phyloP scores from a whole-genome alignment of 2,113 vertebrate species.

The Plotosus lineatus region DNA sequence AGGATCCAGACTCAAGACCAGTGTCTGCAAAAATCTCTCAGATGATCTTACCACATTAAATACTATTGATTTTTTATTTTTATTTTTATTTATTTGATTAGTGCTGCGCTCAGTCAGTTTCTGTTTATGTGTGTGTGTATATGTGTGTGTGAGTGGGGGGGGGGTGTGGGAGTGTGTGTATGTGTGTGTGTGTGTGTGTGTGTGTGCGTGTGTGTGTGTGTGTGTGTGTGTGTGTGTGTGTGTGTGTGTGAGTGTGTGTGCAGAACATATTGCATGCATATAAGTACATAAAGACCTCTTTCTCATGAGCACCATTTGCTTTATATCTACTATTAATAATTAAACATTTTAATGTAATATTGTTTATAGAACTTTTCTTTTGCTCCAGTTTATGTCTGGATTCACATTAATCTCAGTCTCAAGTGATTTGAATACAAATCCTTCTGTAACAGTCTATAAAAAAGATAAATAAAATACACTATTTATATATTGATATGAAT shows the following conservation, averaged over 20 bases:
- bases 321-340: neutral
- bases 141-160: too few relatives aligned
- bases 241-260: neutral
- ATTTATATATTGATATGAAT: neutral
- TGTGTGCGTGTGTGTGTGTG: neutral
- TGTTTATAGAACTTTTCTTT: neutral
- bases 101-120: too few relatives aligned
- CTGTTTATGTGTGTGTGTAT: neutral
- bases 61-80: neutral
- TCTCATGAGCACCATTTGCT: neutral
- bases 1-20: neutral
- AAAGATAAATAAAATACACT: neutral
- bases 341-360: neutral
- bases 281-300: neutral
- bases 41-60: neutral
- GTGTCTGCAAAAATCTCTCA: neutral
- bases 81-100: slow-evolving; percentile 19
- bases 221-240: neutral
- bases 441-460: too few relatives aligned
- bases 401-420: neutral
- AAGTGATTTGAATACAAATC: neutral
- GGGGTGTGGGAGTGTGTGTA: too few relatives aligned
- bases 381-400: neutral
- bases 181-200: neutral
- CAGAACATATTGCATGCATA: neutral